Evolutionary conservation across 1,140 invertebrate genomes (phyloP).

Genomic region (Leptinotarsa lineolata): DNA sequence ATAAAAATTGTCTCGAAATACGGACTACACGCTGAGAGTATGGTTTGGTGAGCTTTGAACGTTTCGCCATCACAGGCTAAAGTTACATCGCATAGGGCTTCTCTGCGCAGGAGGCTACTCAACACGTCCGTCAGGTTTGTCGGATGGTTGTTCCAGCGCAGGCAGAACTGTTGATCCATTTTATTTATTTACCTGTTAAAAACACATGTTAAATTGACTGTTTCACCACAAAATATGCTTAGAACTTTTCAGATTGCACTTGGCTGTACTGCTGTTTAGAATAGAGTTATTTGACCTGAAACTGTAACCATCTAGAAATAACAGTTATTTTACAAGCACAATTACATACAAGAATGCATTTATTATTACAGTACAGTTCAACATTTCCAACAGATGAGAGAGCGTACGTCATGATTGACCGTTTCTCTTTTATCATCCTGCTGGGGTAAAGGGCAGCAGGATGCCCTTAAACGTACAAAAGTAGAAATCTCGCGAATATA

Average conservation of each 20-base stretch:
- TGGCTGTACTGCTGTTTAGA: constrained; percentile 45
- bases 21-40: constrained; percentile 90
- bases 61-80: constrained; percentile 89
- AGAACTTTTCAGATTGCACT: constrained; percentile 24
- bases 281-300: constrained; percentile 56
- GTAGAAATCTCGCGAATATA: constrained; percentile 20
- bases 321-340: constrained; percentile 54
- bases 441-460: constrained; percentile 17
- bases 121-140: constrained; percentile 86
- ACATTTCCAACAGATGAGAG: constrained; percentile 22
- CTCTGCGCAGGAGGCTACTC: constrained; percentile 81
- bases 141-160: constrained; percentile 93
- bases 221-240: constrained; percentile 18
- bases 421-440: constrained; percentile 17
- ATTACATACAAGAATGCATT: constrained; percentile 47
- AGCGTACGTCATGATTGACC: constrained; percentile 25
- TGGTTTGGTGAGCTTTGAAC: constrained; percentile 91
- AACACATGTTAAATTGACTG: constrained; percentile 20
- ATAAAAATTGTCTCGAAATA: constrained; percentile 94
- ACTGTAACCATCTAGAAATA: constrained; percentile 55
- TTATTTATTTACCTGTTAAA: constrained; percentile 55
- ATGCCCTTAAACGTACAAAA: constrained; percentile 45
- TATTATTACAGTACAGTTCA: constrained; percentile 29
- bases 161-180: constrained; percentile 93
- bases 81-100: constrained; percentile 89